Base-by-base conservation (phyloP, 2,113 vertebrate genomes). In the Steatornis caripensis region DNA sequence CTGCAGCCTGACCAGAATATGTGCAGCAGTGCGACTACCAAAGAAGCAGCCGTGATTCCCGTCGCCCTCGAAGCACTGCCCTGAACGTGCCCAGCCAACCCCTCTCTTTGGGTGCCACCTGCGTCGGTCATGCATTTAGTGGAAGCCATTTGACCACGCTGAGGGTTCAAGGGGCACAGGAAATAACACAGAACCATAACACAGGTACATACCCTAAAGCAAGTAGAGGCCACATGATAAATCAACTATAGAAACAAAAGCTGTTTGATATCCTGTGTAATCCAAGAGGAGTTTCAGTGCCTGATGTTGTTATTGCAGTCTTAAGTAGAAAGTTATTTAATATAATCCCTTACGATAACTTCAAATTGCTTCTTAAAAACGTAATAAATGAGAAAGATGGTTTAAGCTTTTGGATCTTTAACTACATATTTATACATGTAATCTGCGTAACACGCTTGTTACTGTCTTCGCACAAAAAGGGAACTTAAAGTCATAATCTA, bases 51-150 rank as follows among this genome's bases (percentile, higher is more conserved):
- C 2, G 2, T 6, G 30, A 70, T 21, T 69, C 53, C 61, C 46
- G 30, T 16, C 8, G 10, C 19, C 19, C 23, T 4, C 15, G 1
- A n/a, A 43, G 37, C 46, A 7, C 3, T 23, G 10, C 1, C 78
- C 69, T 5, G 34, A 48, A 21, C 0, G 0, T 1, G 20, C 36
- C 51, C 55, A n/a, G 19, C 0, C 41, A 76, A 8, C 5, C 46
- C n/a, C 57, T 15, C 60, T 17, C n/a, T n/a, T 14, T 4, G n/a
- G n/a, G 37, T n/a, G 80, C 37, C 68, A 12, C 60, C 10, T 32
- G 45, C 29, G 3, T 5, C 37, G 54, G 5, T 2, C 14, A 5
- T 2, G 21, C 46, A 2, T 15, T 43, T 1, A 34, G 17, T 22
- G 43, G 46, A 51, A 36, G 46, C 30, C 43, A 29, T 17, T n/a